A percentile compares a stretch with the other conserved stretches of the same genome.
Conservation (phyloP, 2,113 vertebrate genomes). For the Brachypteracias leptosomus region DNA sequence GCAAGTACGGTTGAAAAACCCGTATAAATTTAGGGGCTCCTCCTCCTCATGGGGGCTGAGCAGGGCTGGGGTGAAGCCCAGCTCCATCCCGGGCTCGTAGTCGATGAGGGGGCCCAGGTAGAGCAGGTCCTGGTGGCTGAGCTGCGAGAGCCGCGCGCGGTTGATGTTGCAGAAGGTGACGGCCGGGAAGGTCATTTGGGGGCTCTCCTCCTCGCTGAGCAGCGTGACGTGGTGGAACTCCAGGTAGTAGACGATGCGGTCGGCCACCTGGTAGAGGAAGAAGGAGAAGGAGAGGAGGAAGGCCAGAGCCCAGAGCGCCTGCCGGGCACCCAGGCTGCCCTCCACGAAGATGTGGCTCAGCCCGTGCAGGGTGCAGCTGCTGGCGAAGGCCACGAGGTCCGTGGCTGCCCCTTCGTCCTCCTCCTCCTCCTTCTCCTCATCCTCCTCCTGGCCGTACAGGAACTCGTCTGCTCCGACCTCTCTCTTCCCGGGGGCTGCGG, state of each 20-base stretch:
- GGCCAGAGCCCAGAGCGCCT: constrained; percentile 84
- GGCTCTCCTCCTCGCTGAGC: constrained; percentile 83
- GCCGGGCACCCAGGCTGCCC: constrained; percentile 80
- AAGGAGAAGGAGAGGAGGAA: constrained; percentile 85
- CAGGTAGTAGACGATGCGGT: constrained; percentile 86
- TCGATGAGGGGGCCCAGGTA: constrained; percentile 88
- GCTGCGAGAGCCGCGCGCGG: constrained; percentile 83
- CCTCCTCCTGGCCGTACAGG: constrained; percentile 47
- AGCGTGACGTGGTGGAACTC: constrained; percentile 87
- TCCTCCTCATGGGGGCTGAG: constrained; percentile 56
- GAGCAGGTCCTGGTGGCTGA: constrained; percentile 88
- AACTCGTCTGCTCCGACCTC: constrained; percentile 7
- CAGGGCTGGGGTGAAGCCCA: constrained; percentile 80
- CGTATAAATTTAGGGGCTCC: constrained; percentile 80
- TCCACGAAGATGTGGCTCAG: constrained; percentile 89
- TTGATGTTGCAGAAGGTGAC: constrained; percentile 95
- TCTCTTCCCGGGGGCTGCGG: not conserved
- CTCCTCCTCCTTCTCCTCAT: constrained; percentile 32
- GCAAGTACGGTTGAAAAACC: constrained; percentile 88
- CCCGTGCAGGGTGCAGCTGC: constrained; percentile 88
- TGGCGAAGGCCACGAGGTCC: constrained; percentile 83
- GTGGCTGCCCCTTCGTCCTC: constrained; percentile 3
- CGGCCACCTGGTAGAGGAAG: constrained; percentile 90
- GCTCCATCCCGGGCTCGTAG: constrained; percentile 85
- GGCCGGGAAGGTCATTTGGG: constrained; percentile 85